phyloP scores from a whole-genome alignment of 2,113 vertebrate genomes.

The Ascaphus truei region DNA sequence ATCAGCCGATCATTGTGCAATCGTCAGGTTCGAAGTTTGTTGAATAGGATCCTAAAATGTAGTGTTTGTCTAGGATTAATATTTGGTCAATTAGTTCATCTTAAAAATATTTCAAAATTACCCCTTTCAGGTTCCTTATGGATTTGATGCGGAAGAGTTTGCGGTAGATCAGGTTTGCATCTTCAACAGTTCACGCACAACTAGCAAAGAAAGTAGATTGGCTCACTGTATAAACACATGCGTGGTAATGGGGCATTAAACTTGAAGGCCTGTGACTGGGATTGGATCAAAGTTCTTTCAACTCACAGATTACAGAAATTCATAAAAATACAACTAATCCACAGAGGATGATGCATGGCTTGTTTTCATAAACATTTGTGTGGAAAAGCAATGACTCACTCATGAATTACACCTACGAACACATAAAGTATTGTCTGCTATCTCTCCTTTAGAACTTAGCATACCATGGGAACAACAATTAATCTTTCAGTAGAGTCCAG shows the following conservation, averaged over 20 bases:
- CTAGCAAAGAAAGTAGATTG: constrained; percentile 6
- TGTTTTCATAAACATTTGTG: constrained; percentile 12
- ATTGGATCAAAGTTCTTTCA: background rate
- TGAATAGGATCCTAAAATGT: too few relatives aligned
- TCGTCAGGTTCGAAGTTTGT: too few relatives aligned
- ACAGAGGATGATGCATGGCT: background rate
- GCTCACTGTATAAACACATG: background rate
- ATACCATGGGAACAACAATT: constrained; percentile 45
- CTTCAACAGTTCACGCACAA: background rate
- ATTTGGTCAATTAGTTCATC: background rate
- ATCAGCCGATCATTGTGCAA: too few relatives aligned
- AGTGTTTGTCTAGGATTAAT: too few relatives aligned
- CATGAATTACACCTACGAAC: constrained; percentile 35
- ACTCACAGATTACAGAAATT: background rate
- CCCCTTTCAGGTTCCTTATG: background rate
- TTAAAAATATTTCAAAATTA: background rate
- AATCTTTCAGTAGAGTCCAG: constrained; percentile 25
- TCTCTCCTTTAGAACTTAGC: too few relatives aligned
- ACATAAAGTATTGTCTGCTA: constrained; percentile 32
- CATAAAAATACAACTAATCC: background rate
- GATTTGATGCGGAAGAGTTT: background rate
- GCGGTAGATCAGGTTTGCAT: background rate
- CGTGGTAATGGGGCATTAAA: background rate
- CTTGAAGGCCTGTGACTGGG: background rate
- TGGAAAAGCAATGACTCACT: accelerated